phyloP scores from a whole-genome alignment of 2,888 invertebrate genomes.

The Phalangium opilio region DNA sequence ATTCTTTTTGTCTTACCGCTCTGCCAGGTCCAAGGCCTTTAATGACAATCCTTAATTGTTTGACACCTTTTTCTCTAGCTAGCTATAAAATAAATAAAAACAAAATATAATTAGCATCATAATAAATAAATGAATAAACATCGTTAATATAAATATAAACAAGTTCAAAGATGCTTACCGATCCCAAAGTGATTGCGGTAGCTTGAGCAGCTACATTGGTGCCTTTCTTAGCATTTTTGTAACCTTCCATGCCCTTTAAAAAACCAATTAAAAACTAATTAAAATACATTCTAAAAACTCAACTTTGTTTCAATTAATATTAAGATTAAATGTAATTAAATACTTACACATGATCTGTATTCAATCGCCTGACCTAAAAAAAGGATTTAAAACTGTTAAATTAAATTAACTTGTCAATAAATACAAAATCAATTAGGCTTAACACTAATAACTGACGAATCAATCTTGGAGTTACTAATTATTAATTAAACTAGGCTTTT shows the following conservation, averaged over 20 bases:
- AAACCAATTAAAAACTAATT: slow-evolving; percentile 25
- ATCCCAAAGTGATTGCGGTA: slow-evolving; percentile 63
- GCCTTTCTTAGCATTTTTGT: slow-evolving; percentile 85
- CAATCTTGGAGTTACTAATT: background rate
- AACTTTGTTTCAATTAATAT: background rate
- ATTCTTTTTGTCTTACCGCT: slow-evolving; percentile 49
- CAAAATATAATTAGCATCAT: background rate
- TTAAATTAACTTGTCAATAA: background rate
- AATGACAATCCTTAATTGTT: slow-evolving; percentile 57
- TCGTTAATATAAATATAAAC: slow-evolving; percentile 15
- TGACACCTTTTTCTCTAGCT: slow-evolving; percentile 53
- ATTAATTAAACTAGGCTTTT: background rate
- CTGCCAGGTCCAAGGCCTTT: slow-evolving; percentile 76
- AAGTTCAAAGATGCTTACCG: slow-evolving; percentile 39
- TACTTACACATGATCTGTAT: slow-evolving; percentile 27
- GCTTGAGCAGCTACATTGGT: slow-evolving; percentile 95
- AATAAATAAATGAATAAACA: background rate
- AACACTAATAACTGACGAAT: background rate
- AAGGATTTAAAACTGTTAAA: slow-evolving; percentile 13
- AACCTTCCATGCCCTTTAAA: slow-evolving; percentile 80
- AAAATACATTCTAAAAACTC: background rate
- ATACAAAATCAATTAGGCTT: background rate
- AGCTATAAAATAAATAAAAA: slow-evolving; percentile 36
- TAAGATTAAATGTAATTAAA: background rate
- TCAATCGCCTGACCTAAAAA: slow-evolving; percentile 40